Base-by-base conservation (phyloP, 2,888 invertebrate species). In the Alviniconcha strummeri region DNA sequence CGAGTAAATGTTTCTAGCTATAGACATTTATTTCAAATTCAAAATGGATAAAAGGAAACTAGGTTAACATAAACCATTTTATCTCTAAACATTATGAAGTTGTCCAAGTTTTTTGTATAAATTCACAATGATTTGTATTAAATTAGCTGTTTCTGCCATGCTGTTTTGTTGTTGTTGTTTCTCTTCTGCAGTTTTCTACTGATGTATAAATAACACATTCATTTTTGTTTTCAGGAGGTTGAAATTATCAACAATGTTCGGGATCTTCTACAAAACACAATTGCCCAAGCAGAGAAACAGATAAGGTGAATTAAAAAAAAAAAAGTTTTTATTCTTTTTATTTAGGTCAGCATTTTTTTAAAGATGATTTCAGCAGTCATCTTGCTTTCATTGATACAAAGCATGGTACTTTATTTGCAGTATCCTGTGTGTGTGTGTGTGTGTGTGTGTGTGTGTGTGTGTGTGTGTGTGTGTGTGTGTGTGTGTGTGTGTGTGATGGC, bases 211-310 rank as follows among this genome's bases (percentile, higher is more conserved):
- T 36, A 36, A 36, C 36, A 36, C 36, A 36, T 19, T 77, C 0
- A 9, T 77, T 7, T 77, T 77, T 52, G 11, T 15, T 91, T 90
- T 56, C 89, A 93, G 93, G 93, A 94, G 88, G 93, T 93, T 56
- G 93, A 94, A 89, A 92, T 94, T 19, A 93, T 94, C 81, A 94
- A 94, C 87, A 93, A 93, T 90, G 93, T 93, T 19, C 92, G 93
- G 88, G 93, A 93, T 88, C 89, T 94, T 83, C 89, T 94, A 78
- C 93, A 91, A 86, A 92, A 92, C 85, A 93, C 93, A 52, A 93
- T 93, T 76, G 90, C 91, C 83, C 92, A 93, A 85, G 86, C 92
- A 72, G 93, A 94, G 81, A 91, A 91, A 84, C 94, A 94, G 86
- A 93, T 94, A 55, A 92, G 90, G 94, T 94, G 87, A 89, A 90